phyloP scores from a whole-genome alignment of 2,888 invertebrate species.

The Lasiommata megera region DNA sequence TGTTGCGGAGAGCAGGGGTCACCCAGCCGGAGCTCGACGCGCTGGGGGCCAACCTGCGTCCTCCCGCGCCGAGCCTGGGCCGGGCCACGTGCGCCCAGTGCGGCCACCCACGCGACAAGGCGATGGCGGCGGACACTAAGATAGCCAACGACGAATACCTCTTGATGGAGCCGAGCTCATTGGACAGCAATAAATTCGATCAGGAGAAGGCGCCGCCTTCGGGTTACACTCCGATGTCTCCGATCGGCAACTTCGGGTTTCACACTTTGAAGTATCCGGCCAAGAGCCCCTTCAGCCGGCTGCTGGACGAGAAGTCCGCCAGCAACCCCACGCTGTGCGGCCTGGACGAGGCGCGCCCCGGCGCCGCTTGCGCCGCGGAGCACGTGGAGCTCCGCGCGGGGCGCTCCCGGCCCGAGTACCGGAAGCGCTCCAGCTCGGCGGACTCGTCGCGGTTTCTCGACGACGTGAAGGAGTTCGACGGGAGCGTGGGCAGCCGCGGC shows the following conservation, averaged over 20 bases:
- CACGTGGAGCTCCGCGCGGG: slow-evolving; percentile 26
- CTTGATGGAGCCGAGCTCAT: slow-evolving; percentile 83
- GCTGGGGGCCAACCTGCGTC: slow-evolving; percentile 58
- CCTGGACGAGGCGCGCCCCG: slow-evolving; percentile 37
- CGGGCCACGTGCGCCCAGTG: slow-evolving; percentile 82
- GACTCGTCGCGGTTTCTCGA: slow-evolving; percentile 87
- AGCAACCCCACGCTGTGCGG: slow-evolving; percentile 86
- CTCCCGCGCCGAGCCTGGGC: slow-evolving; percentile 49
- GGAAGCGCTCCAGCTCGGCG: slow-evolving; percentile 87
- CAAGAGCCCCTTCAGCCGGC: slow-evolving; percentile 48
- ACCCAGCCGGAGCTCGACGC: slow-evolving; percentile 74
- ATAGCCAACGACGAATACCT: slow-evolving; percentile 84
- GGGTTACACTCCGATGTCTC: slow-evolving; percentile 89
- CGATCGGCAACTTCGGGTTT: slow-evolving; percentile 76
- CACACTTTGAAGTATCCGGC: slow-evolving; percentile 61
- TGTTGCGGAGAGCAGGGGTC: slow-evolving; percentile 80
- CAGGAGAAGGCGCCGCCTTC: slow-evolving; percentile 50
- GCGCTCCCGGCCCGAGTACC: slow-evolving; percentile 43
- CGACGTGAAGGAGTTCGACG: slow-evolving; percentile 80
- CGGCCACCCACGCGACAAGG: slow-evolving; percentile 70
- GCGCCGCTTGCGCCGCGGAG: slow-evolving; percentile 19
- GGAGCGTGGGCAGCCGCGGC: slow-evolving; percentile 62
- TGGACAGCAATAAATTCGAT: slow-evolving; percentile 47
- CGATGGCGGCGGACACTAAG: slow-evolving; percentile 20
- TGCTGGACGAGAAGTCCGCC: slow-evolving; percentile 82